phyloP scores from a whole-genome alignment of 2,888 invertebrate species.

The Cybosia mesomella region DNA sequence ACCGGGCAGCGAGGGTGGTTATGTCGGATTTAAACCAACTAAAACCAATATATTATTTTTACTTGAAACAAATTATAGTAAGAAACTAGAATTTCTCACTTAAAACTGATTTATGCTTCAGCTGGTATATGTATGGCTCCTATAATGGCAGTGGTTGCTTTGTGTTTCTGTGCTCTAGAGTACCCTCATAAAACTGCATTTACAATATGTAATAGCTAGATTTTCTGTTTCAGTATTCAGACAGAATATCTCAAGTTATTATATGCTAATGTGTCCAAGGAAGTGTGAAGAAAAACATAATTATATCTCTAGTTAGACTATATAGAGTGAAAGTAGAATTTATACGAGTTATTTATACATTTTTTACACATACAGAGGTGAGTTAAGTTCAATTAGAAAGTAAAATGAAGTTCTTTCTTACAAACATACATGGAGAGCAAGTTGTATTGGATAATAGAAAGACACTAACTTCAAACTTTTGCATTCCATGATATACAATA shows the following conservation, averaged over 20 bases:
- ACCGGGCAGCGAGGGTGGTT: too few species aligned
- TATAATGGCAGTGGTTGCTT: background rate
- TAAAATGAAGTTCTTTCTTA: background rate
- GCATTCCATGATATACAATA: too few species aligned
- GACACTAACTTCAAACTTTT: background rate
- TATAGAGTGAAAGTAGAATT: background rate
- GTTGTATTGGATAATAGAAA: background rate
- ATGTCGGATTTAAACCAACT: too few species aligned
- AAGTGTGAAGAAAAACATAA: background rate
- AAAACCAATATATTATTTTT: too few species aligned
- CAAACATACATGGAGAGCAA: background rate
- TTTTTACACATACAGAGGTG: conserved; percentile 2
- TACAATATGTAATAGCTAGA: background rate
- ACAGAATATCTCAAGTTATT: background rate
- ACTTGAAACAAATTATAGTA: too few species aligned
- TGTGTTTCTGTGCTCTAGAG: background rate
- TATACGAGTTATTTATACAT: background rate
- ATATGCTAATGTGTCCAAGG: conserved; percentile 1
- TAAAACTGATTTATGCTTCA: too few species aligned
- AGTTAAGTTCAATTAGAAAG: background rate
- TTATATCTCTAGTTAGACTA: background rate
- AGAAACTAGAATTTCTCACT: too few species aligned
- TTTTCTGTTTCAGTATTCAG: background rate
- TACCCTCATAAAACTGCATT: background rate
- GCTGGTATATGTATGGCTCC: background rate